Conservation (phyloP, 2,797 vertebrate genomes). For the Coluber constrictor region DNA sequence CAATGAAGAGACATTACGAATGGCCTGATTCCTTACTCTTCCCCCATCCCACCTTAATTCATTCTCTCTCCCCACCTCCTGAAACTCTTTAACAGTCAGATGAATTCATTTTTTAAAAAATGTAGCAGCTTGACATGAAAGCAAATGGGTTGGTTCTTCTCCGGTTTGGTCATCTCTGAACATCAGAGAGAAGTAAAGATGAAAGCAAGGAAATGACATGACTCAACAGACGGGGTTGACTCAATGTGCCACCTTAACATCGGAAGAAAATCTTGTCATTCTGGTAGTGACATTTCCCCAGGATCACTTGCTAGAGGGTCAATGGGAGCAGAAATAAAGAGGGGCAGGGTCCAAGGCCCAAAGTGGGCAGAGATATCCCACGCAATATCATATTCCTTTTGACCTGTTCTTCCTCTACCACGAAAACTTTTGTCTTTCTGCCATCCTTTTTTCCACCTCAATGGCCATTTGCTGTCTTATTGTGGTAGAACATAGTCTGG, state of each 20-base stretch:
- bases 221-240: background rate
- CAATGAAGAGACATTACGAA: slow-evolving; percentile 82
- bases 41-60: slow-evolving; percentile 61
- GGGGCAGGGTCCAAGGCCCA: background rate
- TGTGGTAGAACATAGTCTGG: too few relatives aligned
- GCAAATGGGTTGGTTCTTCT: background rate
- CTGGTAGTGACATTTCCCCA: background rate
- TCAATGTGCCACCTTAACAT: background rate
- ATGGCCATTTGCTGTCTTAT: too few relatives aligned
- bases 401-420: background rate
- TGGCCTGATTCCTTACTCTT: slow-evolving; percentile 73
- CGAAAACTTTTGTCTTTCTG: too few relatives aligned
- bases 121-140: slow-evolving; percentile 25
- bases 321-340: background rate
- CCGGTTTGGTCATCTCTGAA: background rate
- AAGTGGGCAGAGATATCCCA: background rate
- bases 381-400: background rate
- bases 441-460: too few relatives aligned
- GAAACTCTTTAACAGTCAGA: slow-evolving; percentile 75
- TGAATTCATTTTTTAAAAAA: slow-evolving; percentile 30
- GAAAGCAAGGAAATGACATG: background rate
- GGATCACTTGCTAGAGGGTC: background rate
- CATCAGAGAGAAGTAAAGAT: background rate
- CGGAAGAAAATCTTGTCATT: background rate
- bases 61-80: slow-evolving; percentile 63